Evolutionary conservation across 2,113 vertebrate species (phyloP), one percentile per base, ranked within the genome.

Genomic region (Embiotoca jacksoni): DNA sequence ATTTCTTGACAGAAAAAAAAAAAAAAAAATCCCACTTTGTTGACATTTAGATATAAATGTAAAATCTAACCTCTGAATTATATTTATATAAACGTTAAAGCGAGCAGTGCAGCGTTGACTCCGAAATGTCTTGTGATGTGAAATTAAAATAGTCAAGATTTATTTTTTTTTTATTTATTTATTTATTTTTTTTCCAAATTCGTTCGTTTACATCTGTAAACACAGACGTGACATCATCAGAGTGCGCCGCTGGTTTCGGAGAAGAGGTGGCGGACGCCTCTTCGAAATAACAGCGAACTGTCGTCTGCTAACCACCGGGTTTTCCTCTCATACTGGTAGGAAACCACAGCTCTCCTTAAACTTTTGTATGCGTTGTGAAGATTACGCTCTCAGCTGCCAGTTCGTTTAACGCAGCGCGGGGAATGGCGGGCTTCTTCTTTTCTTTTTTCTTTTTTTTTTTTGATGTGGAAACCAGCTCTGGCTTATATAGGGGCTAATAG

Each of bases 261-360:
- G 76, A 80, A 85, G 85, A 73, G 88, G 80, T 83, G 85, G 88
- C 87, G 13, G 81, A 85, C 88, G 80, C 85, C 68, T 82, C 72
- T 83, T 88, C 70, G 75, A 76, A 80, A 86, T 63, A 84, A 30
- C 70, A 76, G 56, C n/a, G 35, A 33, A 13, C 15, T 54, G 76
- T 75, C 35, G 47, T 81, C 55, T 56, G 1, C 55, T 37, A 59
- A 57, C 15, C 47, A 75, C 32, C 60, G 30, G 56, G 65, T 80
- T 81, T 75, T 64, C 56, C 59, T 78, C 46, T 75, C 46, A 54
- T 33, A 81, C 79, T 75, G 91, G 92, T 93, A 89, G 55, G 88
- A 60, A 74, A 65, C 3, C n/a, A 3, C 7, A 2, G 31, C 50
- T 65, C 0, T 49, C 1, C 2, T 23, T 57, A 1, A 2, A n/a